Conservation (phyloP, 2,797 vertebrate species). For the Moxostoma hubbsi region DNA sequence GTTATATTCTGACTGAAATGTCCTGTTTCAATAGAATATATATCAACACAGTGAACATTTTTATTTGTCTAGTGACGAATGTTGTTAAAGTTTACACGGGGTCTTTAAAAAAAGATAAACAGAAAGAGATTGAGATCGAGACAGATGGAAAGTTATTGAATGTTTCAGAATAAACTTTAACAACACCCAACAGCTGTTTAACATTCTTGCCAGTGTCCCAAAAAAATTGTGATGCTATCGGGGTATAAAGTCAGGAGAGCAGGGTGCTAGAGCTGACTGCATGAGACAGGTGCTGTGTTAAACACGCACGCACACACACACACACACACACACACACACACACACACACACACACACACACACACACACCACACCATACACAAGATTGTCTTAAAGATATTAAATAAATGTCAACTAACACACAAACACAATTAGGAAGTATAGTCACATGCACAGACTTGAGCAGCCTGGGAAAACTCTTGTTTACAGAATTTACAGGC, state of each 20-base stretch:
- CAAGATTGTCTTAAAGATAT: neutral
- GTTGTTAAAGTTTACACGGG: too few relatives aligned
- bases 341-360: too few relatives aligned
- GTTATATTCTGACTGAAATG: too few relatives aligned
- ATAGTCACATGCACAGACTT: neutral
- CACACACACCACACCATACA: neutral
- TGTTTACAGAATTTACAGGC: slow-evolving; percentile 40
- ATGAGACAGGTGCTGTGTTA: slow-evolving; percentile 27
- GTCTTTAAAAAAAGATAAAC: neutral
- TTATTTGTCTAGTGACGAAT: too few relatives aligned
- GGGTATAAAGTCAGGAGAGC: neutral
- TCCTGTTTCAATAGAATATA: too few relatives aligned
- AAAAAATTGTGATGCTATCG: slow-evolving; percentile 36
- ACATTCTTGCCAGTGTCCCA: slow-evolving; percentile 19
- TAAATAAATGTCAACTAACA: neutral
- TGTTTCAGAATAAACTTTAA: slow-evolving; percentile 37
- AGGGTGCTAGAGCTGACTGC: neutral
- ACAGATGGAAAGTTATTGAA: neutral
- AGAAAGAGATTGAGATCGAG: neutral
- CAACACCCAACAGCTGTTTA: slow-evolving; percentile 37
- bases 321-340: neutral
- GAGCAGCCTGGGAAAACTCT: slow-evolving; percentile 47
- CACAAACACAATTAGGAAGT: slow-evolving; percentile 1
- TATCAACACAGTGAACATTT: too few relatives aligned
- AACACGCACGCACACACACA: slow-evolving; percentile 22